A percentile compares a stretch with the other conserved stretches of the same genome.
Conservation (phyloP, 2,113 vertebrate species). For the Pseudorasbora parva region DNA sequence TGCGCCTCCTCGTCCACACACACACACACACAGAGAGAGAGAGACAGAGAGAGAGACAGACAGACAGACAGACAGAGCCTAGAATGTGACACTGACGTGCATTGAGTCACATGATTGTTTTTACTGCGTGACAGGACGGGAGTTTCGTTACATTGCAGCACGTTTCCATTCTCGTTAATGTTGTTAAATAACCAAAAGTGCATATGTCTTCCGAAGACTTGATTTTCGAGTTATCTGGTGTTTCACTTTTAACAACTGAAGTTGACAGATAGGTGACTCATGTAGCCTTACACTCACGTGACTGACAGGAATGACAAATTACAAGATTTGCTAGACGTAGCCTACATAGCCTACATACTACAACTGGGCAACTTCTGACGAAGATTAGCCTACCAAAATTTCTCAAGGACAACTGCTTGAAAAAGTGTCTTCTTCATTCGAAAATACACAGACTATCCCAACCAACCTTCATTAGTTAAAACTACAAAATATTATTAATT, state of each 20-base stretch:
- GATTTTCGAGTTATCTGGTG: conserved; percentile 3
- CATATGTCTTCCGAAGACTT: background rate
- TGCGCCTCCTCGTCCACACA: background rate
- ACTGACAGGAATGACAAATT: background rate
- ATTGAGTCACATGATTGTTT: background rate
- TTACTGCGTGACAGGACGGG: background rate
- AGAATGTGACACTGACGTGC: background rate
- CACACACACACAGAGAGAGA: too few relatives aligned
- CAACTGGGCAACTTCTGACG: background rate
- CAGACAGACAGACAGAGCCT: too few relatives aligned
- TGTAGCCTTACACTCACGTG: background rate
- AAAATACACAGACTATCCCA: background rate
- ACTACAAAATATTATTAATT: background rate
- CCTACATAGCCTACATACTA: background rate
- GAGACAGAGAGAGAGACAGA: too few relatives aligned
- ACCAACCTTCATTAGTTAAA: background rate
- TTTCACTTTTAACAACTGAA: background rate
- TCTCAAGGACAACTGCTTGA: background rate
- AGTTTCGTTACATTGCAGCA: background rate
- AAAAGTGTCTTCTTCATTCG: background rate
- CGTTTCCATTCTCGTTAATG: background rate
- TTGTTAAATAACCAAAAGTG: background rate
- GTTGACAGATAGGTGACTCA: background rate
- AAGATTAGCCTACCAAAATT: background rate
- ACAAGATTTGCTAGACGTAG: background rate